phyloP scores from a whole-genome alignment of 2,113 vertebrate species.

The Caretta caretta region DNA sequence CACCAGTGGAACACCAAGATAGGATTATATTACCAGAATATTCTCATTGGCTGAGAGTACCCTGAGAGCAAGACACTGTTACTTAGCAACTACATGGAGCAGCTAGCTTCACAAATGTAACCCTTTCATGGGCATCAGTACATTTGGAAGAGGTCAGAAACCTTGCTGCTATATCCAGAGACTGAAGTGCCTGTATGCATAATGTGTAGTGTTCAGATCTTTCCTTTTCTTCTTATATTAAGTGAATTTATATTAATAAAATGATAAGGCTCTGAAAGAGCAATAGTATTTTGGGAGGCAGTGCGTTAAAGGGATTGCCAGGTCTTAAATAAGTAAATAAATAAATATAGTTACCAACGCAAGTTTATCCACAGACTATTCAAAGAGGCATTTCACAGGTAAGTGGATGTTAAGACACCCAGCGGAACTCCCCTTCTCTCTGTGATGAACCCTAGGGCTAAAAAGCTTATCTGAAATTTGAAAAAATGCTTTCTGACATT shows the following conservation, averaged over 20 bases:
- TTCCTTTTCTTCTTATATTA: neutral
- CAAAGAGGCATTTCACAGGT: slow-evolving; percentile 68
- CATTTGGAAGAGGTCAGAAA: neutral
- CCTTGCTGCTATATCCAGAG: neutral
- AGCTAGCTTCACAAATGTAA: fast-evolving
- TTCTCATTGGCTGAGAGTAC: neutral
- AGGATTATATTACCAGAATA: fast-evolving
- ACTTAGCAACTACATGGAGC: fast-evolving
- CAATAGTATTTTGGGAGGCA: slow-evolving; percentile 47
- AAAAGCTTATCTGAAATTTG: slow-evolving; percentile 83
- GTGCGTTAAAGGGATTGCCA: slow-evolving; percentile 61
- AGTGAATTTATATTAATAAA: neutral
- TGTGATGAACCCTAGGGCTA: slow-evolving; percentile 79
- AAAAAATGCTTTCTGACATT: slow-evolving; percentile 81
- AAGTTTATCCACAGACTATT: slow-evolving; percentile 70
- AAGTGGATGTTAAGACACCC: slow-evolving; percentile 68
- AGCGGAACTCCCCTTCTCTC: slow-evolving; percentile 45
- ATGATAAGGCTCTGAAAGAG: slow-evolving; percentile 11
- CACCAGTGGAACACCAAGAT: fast-evolving
- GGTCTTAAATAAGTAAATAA: slow-evolving; percentile 44
- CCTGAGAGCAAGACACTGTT: neutral
- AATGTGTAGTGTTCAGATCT: neutral
- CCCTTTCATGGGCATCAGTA: neutral
- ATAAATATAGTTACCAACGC: slow-evolving; percentile 12
- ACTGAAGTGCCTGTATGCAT: neutral